Conservation (phyloP, 2,113 vertebrate genomes). For the Seriola quinqueradiata region DNA sequence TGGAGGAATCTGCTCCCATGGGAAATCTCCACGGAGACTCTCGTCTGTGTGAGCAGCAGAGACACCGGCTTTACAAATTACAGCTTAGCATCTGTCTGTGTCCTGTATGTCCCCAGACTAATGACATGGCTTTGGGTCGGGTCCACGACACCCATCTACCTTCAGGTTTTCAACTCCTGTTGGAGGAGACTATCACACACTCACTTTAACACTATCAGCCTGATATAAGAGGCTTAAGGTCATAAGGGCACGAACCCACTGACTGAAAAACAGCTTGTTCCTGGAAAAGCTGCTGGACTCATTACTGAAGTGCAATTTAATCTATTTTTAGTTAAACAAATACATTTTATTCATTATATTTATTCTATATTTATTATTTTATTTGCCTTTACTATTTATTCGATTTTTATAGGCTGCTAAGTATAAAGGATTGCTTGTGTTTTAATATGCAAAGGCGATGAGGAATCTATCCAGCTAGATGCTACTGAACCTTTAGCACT, state of each 20-base stretch:
- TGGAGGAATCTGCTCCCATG: constrained; percentile 91
- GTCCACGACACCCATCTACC: neutral
- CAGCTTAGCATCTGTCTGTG: neutral
- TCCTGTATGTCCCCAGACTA: neutral
- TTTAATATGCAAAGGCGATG: too few relatives aligned
- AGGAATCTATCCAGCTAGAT: neutral
- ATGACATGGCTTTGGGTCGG: neutral
- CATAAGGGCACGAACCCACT: too few relatives aligned
- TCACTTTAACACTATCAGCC: neutral
- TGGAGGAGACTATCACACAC: neutral
- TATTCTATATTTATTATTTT: too few relatives aligned
- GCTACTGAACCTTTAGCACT: too few relatives aligned
- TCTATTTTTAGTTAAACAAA: too few relatives aligned
- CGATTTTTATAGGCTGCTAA: too few relatives aligned
- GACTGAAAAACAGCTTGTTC: too few relatives aligned
- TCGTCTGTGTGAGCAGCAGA: constrained; percentile 92
- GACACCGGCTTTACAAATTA: constrained; percentile 83
- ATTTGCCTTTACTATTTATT: too few relatives aligned
- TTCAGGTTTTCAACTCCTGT: neutral
- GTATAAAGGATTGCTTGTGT: too few relatives aligned
- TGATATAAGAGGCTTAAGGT: neutral
- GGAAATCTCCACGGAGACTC: constrained; percentile 94
- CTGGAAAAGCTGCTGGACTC: too few relatives aligned
- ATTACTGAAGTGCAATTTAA: too few relatives aligned
- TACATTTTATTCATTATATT: too few relatives aligned